Conservation (phyloP, 2,113 vertebrate genomes). For the Megatriorchis doriae region DNA sequence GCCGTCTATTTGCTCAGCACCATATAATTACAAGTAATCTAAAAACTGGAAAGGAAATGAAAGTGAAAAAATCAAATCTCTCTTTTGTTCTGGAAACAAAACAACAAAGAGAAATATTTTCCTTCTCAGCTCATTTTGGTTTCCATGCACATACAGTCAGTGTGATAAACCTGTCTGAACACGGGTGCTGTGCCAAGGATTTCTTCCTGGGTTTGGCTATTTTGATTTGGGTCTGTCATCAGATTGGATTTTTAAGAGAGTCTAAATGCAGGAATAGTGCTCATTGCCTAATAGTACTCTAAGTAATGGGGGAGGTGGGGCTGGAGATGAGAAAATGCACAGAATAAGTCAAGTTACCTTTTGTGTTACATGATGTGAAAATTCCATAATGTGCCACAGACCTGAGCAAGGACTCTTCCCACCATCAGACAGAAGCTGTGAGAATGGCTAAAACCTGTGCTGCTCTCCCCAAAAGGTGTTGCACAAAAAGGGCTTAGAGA, state of each 20-base stretch:
- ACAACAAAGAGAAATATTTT: neutral
- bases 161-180: neutral
- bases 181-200: neutral
- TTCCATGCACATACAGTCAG: neutral
- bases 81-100: neutral
- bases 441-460: neutral
- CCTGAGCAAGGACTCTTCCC: neutral
- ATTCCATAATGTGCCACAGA: neutral
- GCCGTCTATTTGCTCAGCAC: neutral
- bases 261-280: neutral
- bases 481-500: neutral
- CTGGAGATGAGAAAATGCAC: neutral
- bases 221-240: neutral
- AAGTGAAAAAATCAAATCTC: neutral
- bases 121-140: neutral
- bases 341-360: neutral
- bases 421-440: neutral
- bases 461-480: neutral
- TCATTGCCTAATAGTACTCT: neutral
- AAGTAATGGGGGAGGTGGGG: rapidly evolving
- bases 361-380: neutral
- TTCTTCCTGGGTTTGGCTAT: neutral
- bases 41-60: neutral
- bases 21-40: neutral
- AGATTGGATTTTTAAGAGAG: neutral